Evolutionary conservation across 1,140 invertebrate genomes (phyloP), one percentile per base, ranked within the genome.

Genomic region (Lineus longissimus): DNA sequence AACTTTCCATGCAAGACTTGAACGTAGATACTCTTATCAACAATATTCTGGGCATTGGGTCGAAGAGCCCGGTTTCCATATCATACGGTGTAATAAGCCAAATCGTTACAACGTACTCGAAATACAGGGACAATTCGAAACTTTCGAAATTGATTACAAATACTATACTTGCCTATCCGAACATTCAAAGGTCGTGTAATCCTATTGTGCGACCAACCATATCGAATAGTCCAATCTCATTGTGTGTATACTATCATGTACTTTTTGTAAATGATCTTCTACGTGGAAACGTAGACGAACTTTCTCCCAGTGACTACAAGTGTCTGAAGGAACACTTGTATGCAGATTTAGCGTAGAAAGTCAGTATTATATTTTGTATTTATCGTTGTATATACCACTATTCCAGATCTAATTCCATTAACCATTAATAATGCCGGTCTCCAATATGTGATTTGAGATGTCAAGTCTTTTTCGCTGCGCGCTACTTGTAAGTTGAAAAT

Each of bases 171-270:
- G n/a, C 6, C 6, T n/a, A 51, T n/a, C 47, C 47, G 6, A 51
- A 51, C 47, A 51, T n/a, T n/a, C 25, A n/a, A 27, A 51, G 25
- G n/a, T n/a, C 47, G n/a, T 9, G n/a, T n/a, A 51, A 51, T 6
- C n/a, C 47, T 7, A 51, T 51, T 51, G 47, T 51, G n/a, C 47
- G 47, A n/a, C 47, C 47, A 51, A n/a, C n/a, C 9, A 7, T 51
- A 6, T 7, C 4, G 6, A 51, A 51, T n/a, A 51, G 47, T 27
- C 47, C 47, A 4, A 51, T 51, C 4, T 7, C 6, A 4, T 27
- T 51, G 47, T 51, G 47, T n/a, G 47, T 51, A 7, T 51, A 51
- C 47, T 51, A 51, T 27, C 47, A 51, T 51, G 47, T 51, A n/a
- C n/a, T 51, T 6, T 51, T 51, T n/a, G 47, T 51, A n/a, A 51